Evolutionary conservation across 2,797 vertebrate species (phyloP).

Genomic region (Knipowitschia caucasica): DNA sequence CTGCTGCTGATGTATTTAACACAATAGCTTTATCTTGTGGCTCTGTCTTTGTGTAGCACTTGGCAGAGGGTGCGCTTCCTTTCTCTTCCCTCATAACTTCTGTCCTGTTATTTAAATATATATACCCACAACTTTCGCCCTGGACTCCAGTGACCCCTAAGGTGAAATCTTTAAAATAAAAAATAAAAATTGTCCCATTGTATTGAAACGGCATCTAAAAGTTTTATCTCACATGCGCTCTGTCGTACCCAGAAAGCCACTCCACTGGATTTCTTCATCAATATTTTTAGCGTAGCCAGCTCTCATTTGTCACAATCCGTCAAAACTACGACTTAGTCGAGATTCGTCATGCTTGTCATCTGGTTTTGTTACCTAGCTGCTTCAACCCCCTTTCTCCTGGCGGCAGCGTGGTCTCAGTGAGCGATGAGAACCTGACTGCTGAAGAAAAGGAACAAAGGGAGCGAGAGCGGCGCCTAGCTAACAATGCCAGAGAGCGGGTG

Average conservation of each 20-base stretch:
- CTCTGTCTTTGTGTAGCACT: slow-evolving; percentile 53
- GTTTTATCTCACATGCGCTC: slow-evolving; percentile 8
- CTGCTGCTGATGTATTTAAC: slow-evolving; percentile 72
- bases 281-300: not conserved
- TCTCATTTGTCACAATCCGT: slow-evolving; percentile 7
- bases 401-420: slow-evolving; percentile 68
- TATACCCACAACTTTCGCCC: slow-evolving; percentile 62
- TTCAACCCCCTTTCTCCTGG: slow-evolving; percentile 51
- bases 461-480: slow-evolving; percentile 93
- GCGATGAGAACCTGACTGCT: slow-evolving; percentile 91
- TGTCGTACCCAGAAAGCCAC: slow-evolving; percentile 33
- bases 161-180: not conserved
- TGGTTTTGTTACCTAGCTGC: slow-evolving; percentile 68
- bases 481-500: slow-evolving; percentile 96
- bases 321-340: slow-evolving; percentile 8
- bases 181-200: not conserved
- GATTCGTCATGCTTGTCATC: slow-evolving; percentile 53
- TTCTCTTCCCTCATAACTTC: slow-evolving; percentile 50
- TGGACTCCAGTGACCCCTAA: slow-evolving; percentile 59
- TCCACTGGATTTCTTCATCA: slow-evolving; percentile 52
- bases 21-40: slow-evolving; percentile 52
- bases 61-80: slow-evolving; percentile 72
- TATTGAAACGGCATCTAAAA: not conserved
- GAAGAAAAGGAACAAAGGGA: slow-evolving; percentile 99
- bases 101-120: slow-evolving; percentile 56